Base-by-base conservation (phyloP, 1,140 invertebrate genomes). In the Trichonephila clavata region DNA sequence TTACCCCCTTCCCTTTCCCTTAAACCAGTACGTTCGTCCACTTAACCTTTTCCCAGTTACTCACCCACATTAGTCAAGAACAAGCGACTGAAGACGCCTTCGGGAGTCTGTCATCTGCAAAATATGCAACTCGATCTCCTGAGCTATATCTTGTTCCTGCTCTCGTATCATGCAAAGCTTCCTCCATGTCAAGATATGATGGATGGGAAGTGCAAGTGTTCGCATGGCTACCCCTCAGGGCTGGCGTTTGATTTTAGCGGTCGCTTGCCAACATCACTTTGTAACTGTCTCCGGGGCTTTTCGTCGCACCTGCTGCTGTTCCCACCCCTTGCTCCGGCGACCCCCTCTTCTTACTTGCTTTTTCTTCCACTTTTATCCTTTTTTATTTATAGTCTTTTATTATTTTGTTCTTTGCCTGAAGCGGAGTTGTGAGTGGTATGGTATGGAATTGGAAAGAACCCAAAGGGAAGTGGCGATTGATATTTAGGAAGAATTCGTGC, bases 251-350 rank as follows among this genome's bases (percentile, higher is more conserved):
- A 71, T 71, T 71, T 27, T 27, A 71, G 16, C 68, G 68, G 68
- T 71, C 68, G 68, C 68, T 71, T 71, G 68, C 68, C 68, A 71
- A 3, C 68, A 24, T 71, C 68, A 71, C 68, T 71, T 71, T 71
- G 68, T 71, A 27, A 32, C 68, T 71, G 68, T 27, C 68, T 71
- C 68, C 68, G 68, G 27, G 68, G 68, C 68, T 71, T 71, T 71
- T 71, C 27, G 1, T 14, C 27, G 27, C 68, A 71, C 68, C 68
- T 71, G 68, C 68, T 71, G 68, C 68, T 71, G 27, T 71, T 71
- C 68, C 68, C 68, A 71, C 10, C 24, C 14, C n/a, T 1, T 16
- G 14, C n/a, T 14, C 14, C 14, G 68, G 68, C 13, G 68, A 65
- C 21, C 68, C 21, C 18, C 2, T 63, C 61, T 63, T 63, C 6